Evolutionary conservation across 1,140 invertebrate species (phyloP), one percentile per base, ranked within the genome.

Genomic region (Branchinecta lindahli): DNA sequence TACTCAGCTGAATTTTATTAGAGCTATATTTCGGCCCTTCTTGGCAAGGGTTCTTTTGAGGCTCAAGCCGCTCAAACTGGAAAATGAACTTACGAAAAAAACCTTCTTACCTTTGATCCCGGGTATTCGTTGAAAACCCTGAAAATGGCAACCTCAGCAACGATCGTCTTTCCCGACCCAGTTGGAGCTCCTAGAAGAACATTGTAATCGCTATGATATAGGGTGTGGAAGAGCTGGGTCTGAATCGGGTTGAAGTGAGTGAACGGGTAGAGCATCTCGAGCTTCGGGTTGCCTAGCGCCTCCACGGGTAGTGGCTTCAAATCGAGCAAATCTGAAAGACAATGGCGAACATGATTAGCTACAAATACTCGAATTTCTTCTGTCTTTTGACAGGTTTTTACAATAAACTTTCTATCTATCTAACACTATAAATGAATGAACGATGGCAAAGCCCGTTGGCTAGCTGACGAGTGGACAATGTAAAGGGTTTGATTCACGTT

Each of bases 211-310:
- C 92, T 95, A 78, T 98, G 88, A 79, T 97, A 99, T 0, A 98
- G 81, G 72, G 90, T 90, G 79, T 98, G 93, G 79, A 99, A 99
- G 65, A 98, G 90, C 81, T 99, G 97, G 7, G 96, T 98, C 80
- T 99, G 97, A 75, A 99, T 94, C 3, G 96, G 94, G 82, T 99
- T 99, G 80, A 99, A 99, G 79, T 97, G 94, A 0, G 86, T 85
- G 79, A 98, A 99, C 20, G 83, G 86, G 81, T 96, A 99, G 2
- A 99, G 78, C 46, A 82, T 81, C 79, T 98, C 87, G 75, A 88
- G 91, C 6, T 82, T 75, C 0, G 83, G 77, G 75, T 96, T 87
- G 70, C 91, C 86, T 18, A 99, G 80, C 0, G 87, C 90, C 68
- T 84, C 86, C 8, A 94, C 83, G 44, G 96, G 90, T 47, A 99